Conservation (phyloP, 2,888 invertebrate genomes). For the Bombylius discolor region DNA sequence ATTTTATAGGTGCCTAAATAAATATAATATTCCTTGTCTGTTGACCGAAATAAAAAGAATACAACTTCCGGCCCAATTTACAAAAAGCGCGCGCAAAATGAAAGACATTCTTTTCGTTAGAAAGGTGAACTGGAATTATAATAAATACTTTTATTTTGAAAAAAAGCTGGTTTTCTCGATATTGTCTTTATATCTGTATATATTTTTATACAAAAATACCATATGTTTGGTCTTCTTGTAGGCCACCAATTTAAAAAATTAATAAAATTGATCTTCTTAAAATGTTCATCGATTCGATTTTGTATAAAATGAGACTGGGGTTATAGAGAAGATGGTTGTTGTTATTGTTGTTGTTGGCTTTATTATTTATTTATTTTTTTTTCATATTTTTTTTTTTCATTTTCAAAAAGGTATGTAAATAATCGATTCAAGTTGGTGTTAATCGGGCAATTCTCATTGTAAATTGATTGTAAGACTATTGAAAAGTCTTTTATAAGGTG, state of each 20-base stretch:
- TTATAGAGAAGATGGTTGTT: background rate
- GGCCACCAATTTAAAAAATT: background rate
- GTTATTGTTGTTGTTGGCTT: too few species aligned
- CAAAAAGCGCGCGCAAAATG: background rate
- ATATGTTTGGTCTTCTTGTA: background rate
- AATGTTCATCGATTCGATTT: background rate
- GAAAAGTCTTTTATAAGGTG: conserved; percentile 3
- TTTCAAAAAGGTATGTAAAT: conserved; percentile 14
- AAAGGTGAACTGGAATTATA: background rate
- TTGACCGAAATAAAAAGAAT: background rate
- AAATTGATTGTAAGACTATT: conserved; percentile 7
- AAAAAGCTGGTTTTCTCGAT: too few species aligned
- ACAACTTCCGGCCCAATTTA: background rate
- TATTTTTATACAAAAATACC: background rate
- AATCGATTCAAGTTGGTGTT: conserved; percentile 14
- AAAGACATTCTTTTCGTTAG: background rate
- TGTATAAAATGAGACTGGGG: background rate
- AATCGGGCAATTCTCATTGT: conserved; percentile 10
- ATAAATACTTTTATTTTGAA: background rate
- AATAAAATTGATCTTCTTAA: background rate
- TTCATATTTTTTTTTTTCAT: background rate
- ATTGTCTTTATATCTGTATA: background rate
- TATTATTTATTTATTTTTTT: too few species aligned
- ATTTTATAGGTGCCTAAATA: too few species aligned
- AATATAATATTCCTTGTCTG: too few species aligned